Conservation (phyloP, 2,888 invertebrate genomes). For the Scaptomyza flava region DNA sequence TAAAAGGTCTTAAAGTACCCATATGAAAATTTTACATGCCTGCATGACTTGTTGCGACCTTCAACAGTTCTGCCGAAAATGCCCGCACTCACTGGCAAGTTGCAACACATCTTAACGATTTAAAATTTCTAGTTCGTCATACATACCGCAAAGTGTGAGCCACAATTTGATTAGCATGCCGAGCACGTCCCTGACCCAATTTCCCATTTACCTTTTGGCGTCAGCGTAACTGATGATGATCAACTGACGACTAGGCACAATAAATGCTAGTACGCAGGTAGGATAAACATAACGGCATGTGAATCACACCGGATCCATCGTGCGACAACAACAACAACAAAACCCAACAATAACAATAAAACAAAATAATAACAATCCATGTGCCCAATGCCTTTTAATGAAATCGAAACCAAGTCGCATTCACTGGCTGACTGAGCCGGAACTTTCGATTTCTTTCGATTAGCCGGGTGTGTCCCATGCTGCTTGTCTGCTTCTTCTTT, state of each 20-base stretch:
- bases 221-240: conserved; percentile 38
- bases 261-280: conserved; percentile 32
- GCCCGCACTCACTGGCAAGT: conserved; percentile 24
- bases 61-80: conserved; percentile 22
- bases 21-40: not conserved
- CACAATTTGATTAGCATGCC: conserved; percentile 70
- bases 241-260: conserved; percentile 34
- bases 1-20: not conserved
- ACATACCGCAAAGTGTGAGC: conserved; percentile 23
- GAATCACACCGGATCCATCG: conserved; percentile 67
- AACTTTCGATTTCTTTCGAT: conserved; percentile 79
- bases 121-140: conserved; percentile 58
- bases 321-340: conserved; percentile 35
- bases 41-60: conserved; percentile 27
- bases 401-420: conserved; percentile 63
- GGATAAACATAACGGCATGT: conserved; percentile 50
- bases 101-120: conserved; percentile 18
- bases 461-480: conserved; percentile 55
- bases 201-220: conserved; percentile 36
- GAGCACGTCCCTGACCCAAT: conserved; percentile 79
- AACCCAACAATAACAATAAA: conserved; percentile 3
- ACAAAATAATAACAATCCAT: conserved; percentile 24
- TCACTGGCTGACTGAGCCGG: conserved; percentile 43
- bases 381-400: conserved; percentile 57
- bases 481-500: conserved; percentile 21